Conservation (phyloP, 2,888 invertebrate species). For the Heliconius aoede region DNA sequence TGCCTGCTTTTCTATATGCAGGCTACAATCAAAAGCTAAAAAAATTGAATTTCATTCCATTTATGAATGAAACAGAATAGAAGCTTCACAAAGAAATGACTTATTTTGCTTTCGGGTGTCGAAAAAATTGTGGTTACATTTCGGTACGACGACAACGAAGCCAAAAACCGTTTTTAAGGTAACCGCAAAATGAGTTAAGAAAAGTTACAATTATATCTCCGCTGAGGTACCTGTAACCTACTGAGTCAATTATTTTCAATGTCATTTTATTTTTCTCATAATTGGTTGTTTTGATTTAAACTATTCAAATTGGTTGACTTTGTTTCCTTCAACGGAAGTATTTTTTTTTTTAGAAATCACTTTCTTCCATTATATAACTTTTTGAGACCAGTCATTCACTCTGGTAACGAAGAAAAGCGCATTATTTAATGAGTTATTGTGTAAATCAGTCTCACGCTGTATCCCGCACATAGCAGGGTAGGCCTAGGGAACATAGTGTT, state of each 20-base stretch:
- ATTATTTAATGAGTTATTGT: too few relatives aligned
- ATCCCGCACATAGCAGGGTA: too few relatives aligned
- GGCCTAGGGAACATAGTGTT: too few relatives aligned
- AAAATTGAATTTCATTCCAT: background rate
- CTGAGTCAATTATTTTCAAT: slow-evolving; percentile 21
- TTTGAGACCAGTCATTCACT: too few relatives aligned
- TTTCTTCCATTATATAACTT: too few relatives aligned
- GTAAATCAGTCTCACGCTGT: too few relatives aligned
- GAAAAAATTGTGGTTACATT: slow-evolving; percentile 7
- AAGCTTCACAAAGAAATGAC: background rate
- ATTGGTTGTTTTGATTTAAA: background rate
- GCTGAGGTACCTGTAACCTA: background rate
- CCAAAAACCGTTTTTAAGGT: slow-evolving; percentile 9
- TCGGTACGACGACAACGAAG: background rate
- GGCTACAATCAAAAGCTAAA: too few relatives aligned
- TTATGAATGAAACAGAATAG: background rate
- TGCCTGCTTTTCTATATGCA: too few relatives aligned
- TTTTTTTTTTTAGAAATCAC: background rate
- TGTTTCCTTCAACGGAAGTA: background rate
- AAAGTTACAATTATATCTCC: slow-evolving; percentile 15
- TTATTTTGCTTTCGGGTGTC: background rate
- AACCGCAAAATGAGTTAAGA: slow-evolving; percentile 24
- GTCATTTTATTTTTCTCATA: slow-evolving; percentile 1
- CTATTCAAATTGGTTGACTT: background rate
- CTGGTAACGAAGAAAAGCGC: too few relatives aligned